Evolutionary conservation across 2,113 vertebrate species (phyloP), one percentile per base, ranked within the genome.

Genomic region (Xenus cinereus): DNA sequence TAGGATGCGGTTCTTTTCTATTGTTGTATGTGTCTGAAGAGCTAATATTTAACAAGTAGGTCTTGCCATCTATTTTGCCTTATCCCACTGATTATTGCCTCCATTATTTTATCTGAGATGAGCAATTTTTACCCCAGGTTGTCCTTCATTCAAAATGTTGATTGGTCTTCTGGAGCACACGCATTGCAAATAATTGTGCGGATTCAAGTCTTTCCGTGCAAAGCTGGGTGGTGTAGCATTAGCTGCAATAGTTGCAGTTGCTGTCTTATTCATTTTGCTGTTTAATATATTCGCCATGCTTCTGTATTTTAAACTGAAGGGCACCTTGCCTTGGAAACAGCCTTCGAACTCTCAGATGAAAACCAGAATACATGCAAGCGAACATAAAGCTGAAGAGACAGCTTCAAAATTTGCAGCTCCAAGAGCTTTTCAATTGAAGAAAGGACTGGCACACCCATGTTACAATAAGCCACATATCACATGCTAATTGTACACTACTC

Each of bases 271-370:
- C 76, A 71, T 95, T 89, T 92, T 1, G 6, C 35, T 63, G 22
- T 84, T 68, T 87, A 94, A 95, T 92, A 77, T 71, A 95, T 94
- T 89, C 84, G 84, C 27, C 7, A 10, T 51, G 39, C 19, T 76
- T 83, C 77, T 89, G 72, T 90, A 82, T 94, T 84, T 94, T 78
- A 79, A 89, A 82, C 37, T 75, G 92, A 97, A 97, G 90, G 95
- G 92, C 92, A 95, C 93, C 91, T 97, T 97, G 67, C 73, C 66
- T 80, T 88, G 71, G 54, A 95, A 88, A 71, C 21, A 62, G n/a
- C 48, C 57, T 96, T 53, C 5, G 2, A 77, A 72, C 39, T 80
- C 57, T 74, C 51, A 59, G 14, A 81, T 83, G 67, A 93, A 96
- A 96, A 85, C 23, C 14, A 33, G 32, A 95, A 90, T 90, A 77